Conservation (phyloP, 2,888 invertebrate genomes). For the Noctua fimbriata region DNA sequence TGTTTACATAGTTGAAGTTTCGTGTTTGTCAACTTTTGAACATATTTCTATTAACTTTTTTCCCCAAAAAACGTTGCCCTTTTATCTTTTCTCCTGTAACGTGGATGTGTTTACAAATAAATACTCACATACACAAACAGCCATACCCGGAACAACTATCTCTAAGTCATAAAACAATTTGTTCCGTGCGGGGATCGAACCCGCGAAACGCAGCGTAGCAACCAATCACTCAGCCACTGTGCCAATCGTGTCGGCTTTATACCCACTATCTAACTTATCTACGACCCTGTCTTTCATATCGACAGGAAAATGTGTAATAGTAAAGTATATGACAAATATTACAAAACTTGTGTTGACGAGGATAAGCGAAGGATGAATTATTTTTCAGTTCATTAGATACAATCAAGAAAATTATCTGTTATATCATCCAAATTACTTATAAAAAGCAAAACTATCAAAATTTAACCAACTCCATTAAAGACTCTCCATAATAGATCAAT, state of each 20-base stretch:
- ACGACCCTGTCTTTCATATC: neutral
- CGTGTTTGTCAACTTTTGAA: neutral
- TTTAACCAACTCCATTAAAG: constrained; percentile 4
- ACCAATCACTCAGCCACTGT: too few relatives aligned
- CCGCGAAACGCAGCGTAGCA: too few relatives aligned
- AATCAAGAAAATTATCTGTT: neutral
- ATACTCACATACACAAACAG: too few relatives aligned
- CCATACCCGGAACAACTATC: too few relatives aligned
- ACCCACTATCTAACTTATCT: neutral
- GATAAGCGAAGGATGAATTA: neutral
- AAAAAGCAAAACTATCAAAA: neutral
- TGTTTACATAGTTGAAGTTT: neutral
- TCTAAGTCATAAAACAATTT: too few relatives aligned
- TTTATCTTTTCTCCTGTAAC: too few relatives aligned
- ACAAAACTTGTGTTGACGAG: neutral
- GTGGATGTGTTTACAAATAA: too few relatives aligned
- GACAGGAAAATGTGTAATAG: neutral
- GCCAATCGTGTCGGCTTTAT: neutral
- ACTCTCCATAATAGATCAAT: constrained; percentile 23
- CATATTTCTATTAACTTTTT: neutral
- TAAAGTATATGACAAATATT: neutral
- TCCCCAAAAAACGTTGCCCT: too few relatives aligned
- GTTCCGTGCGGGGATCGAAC: too few relatives aligned
- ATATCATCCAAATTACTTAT: neutral
- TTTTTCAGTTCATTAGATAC: neutral